Conservation (phyloP, 2,113 vertebrate genomes). For the Struthio camelus region DNA sequence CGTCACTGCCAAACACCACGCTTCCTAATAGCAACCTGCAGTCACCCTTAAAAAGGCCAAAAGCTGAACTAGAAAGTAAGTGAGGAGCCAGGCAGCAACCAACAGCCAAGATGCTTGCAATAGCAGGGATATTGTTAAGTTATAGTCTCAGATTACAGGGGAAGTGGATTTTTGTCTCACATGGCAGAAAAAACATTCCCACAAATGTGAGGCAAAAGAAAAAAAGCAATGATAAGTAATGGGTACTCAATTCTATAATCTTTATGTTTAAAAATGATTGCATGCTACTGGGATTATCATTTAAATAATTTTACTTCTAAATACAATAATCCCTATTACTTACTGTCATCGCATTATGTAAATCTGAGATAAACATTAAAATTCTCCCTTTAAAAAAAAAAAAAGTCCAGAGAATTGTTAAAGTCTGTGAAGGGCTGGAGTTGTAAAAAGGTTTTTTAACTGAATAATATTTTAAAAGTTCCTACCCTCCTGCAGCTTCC, state of each 20-base stretch:
- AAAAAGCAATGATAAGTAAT: background rate
- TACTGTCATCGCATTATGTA: background rate
- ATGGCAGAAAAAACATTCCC: background rate
- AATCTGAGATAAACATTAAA: background rate
- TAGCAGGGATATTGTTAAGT: accelerated
- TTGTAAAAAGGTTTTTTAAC: background rate
- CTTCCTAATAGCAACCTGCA: background rate
- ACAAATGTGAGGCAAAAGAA: background rate
- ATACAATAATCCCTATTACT: background rate
- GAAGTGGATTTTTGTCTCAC: background rate
- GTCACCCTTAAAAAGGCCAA: accelerated
- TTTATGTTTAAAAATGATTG: background rate
- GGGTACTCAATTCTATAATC: background rate
- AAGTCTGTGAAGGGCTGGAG: background rate
- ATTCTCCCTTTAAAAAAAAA: background rate
- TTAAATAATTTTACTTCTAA: background rate
- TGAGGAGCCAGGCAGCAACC: background rate
- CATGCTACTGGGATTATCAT: background rate
- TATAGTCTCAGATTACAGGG: background rate
- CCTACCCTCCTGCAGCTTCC: background rate
- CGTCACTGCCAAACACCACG: accelerated
- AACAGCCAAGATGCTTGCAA: accelerated
- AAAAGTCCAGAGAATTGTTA: background rate
- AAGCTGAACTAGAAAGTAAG: background rate
- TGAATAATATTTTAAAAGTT: background rate